A percentile compares a stretch with the other conserved stretches of the same genome.
These are phyloP conservation scores for Acheta domesticus DNA, from an alignment of 2,888 invertebrate species.

Conservation along the genomic window DNA sequence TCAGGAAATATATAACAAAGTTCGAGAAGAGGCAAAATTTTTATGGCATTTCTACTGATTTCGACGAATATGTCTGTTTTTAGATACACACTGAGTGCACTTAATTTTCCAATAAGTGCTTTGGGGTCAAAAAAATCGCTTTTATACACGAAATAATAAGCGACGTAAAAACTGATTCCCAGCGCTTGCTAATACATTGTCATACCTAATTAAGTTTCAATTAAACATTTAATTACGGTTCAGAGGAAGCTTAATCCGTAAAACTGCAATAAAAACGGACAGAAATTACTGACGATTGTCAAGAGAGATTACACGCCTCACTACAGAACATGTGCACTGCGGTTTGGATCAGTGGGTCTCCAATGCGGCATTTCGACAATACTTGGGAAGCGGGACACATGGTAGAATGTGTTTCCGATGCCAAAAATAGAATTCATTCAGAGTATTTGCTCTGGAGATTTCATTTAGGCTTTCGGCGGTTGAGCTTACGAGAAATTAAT, in stretches of 20 bases:
- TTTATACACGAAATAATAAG: too few relatives aligned
- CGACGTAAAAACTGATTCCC: background rate
- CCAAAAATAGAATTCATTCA: background rate
- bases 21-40: too few relatives aligned
- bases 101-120: too few relatives aligned
- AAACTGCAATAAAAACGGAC: background rate
- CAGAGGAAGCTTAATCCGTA: background rate
- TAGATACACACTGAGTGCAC: too few relatives aligned
- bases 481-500: constrained; percentile 4
- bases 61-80: too few relatives aligned
- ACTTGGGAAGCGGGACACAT: background rate
- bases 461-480: background rate
- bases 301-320: background rate
- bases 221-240: constrained; percentile 9
- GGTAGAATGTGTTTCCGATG: constrained; percentile 3
- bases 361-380: background rate
- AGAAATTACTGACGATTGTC: constrained; percentile 7
- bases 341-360: background rate
- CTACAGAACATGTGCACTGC: background rate
- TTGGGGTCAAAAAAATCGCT: too few relatives aligned
- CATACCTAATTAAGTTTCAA: constrained; percentile 1
- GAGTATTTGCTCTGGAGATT: constrained; percentile 18
- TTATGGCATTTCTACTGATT: too few relatives aligned
- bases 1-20: too few relatives aligned
- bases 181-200: background rate